phyloP scores from a whole-genome alignment of 2,797 vertebrate genomes.

The Varecia variegata region DNA sequence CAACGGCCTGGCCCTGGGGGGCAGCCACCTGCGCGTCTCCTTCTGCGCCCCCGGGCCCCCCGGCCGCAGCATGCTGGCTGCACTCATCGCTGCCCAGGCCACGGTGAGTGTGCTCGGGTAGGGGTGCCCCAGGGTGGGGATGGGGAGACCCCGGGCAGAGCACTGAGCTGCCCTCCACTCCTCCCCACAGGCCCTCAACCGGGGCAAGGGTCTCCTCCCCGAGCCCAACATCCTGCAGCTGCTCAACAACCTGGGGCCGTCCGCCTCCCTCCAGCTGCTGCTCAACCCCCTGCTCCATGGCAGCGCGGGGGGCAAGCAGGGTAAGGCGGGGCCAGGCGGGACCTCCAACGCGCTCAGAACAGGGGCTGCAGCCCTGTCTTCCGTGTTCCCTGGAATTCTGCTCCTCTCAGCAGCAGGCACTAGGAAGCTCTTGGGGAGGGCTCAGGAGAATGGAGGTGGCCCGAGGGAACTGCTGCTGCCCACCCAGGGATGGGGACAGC shows the following conservation, averaged over 20 bases:
- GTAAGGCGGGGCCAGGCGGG: slow-evolving; percentile 70
- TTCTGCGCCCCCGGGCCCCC: slow-evolving; percentile 96
- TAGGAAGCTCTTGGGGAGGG: neutral
- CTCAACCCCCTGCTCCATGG: slow-evolving; percentile 90
- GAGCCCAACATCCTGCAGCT: slow-evolving; percentile 94
- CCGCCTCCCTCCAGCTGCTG: slow-evolving; percentile 92
- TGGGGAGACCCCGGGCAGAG: neutral
- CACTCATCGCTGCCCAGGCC: slow-evolving; percentile 94
- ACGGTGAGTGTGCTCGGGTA: slow-evolving; percentile 84
- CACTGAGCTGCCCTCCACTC: neutral
- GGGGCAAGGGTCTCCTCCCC: slow-evolving; percentile 95
- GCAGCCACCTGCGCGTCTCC: slow-evolving; percentile 89
- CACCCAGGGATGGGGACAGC: neutral
- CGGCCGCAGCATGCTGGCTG: slow-evolving; percentile 95
- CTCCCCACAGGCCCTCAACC: slow-evolving; percentile 89
- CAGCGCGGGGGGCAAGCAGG: slow-evolving; percentile 88
- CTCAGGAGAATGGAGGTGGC: neutral
- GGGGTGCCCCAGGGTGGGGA: no score
- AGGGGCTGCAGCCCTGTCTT: neutral
- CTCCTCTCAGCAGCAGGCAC: neutral
- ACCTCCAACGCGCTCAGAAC: neutral
- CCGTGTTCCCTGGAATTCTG: neutral
- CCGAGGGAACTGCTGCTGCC: neutral
- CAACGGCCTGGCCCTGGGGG: slow-evolving; percentile 86
- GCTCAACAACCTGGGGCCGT: slow-evolving; percentile 91